These are phyloP conservation scores for Silurus asotus DNA, from an alignment of 2,113 vertebrate species.

Conservation along the genomic window DNA sequence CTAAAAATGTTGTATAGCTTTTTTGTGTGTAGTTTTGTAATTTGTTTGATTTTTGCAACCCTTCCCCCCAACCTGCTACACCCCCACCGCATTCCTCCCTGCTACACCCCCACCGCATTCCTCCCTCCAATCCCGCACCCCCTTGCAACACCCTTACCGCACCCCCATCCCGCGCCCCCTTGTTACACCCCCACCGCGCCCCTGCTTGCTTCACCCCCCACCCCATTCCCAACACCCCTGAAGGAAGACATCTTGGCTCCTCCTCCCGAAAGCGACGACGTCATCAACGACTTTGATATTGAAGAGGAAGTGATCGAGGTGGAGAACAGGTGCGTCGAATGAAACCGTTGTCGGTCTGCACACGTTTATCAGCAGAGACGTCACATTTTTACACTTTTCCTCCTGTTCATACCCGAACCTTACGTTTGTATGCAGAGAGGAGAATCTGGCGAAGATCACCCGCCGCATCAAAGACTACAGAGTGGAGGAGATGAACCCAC, in stretches of 20 bases:
- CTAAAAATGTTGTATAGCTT: too few relatives aligned
- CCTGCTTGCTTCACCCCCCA: too few relatives aligned
- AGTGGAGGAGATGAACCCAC: slow-evolving; percentile 92
- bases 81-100: too few relatives aligned
- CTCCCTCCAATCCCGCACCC: too few relatives aligned
- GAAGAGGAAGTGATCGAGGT: slow-evolving; percentile 98
- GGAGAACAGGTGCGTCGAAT: slow-evolving; percentile 85
- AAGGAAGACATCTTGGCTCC: slow-evolving; percentile 97
- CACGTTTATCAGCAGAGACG: not conserved
- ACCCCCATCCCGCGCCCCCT: too few relatives aligned
- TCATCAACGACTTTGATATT: slow-evolving; percentile 99
- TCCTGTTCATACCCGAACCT: not conserved
- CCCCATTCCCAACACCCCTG: slow-evolving; percentile 11
- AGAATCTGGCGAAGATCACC: slow-evolving; percentile 95
- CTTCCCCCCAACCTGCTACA: too few relatives aligned
- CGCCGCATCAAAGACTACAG: slow-evolving; percentile 96
- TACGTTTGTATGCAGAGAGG: slow-evolving; percentile 77
- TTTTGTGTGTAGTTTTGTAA: too few relatives aligned
- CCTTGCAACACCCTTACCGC: too few relatives aligned
- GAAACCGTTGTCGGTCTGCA: too few relatives aligned
- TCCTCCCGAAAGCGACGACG: slow-evolving; percentile 97
- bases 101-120: too few relatives aligned
- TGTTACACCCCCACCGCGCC: too few relatives aligned
- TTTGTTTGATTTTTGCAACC: too few relatives aligned
- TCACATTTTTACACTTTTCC: not conserved